Evolutionary conservation across 2,888 invertebrate genomes (phyloP).

Genomic region (Orchesella flavescens): DNA sequence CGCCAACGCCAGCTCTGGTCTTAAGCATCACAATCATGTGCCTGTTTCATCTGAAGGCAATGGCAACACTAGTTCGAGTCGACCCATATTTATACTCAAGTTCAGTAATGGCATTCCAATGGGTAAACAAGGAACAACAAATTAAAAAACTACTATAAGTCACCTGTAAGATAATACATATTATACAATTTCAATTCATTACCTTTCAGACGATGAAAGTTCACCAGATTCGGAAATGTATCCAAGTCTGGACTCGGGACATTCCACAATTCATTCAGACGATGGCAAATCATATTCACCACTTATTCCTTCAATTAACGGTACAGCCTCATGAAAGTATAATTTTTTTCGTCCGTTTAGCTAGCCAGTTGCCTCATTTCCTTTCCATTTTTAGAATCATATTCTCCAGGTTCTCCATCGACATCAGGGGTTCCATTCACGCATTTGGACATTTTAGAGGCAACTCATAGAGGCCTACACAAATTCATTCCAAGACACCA

Average conservation of each 20-base stretch:
- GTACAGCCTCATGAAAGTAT: slow-evolving; percentile 74
- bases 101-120: slow-evolving; percentile 66
- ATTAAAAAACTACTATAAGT: not conserved
- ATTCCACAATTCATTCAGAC: slow-evolving; percentile 93
- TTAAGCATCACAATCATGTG: slow-evolving; percentile 48
- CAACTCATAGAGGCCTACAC: slow-evolving; percentile 95
- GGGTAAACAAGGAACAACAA: too few relatives aligned
- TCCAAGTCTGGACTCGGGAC: slow-evolving; percentile 87
- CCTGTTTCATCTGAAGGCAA: slow-evolving; percentile 53
- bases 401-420: slow-evolving; percentile 79
- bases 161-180: not conserved
- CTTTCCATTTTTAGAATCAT: slow-evolving; percentile 74
- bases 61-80: slow-evolving; percentile 38
- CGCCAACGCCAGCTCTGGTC: slow-evolving; percentile 3
- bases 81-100: slow-evolving; percentile 71
- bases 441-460: slow-evolving; percentile 89
- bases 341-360: too few relatives aligned
- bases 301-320: slow-evolving; percentile 79
- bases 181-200: not conserved
- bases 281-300: slow-evolving; percentile 88
- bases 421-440: slow-evolving; percentile 85
- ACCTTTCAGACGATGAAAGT: slow-evolving; percentile 78
- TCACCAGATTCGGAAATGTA: slow-evolving; percentile 90
- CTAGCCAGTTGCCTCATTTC: not conserved
- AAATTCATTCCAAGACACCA: slow-evolving; percentile 95